Base-by-base conservation (phyloP, 2,113 vertebrate species). In the Triplophysa dalaica region DNA sequence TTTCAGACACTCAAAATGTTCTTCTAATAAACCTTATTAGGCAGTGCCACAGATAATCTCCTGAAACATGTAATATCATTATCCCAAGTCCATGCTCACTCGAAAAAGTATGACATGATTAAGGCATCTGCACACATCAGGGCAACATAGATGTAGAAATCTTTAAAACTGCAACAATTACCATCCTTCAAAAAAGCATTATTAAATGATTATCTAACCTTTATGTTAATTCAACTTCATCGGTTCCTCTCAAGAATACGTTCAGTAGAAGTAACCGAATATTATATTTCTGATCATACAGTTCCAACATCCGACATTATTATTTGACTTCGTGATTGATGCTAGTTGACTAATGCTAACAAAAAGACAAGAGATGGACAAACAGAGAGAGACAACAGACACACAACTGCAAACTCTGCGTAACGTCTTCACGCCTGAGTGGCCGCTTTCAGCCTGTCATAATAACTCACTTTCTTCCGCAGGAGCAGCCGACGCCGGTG, bases 11-110 rank as follows among this genome's bases (percentile, higher is more conserved):
- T 33, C 9, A 8, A 43, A 50, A 21, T 26, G 64, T 81, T 48
- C 56, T 19, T 54, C 66, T 77, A 58, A 82, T 72, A 69, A 66
- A 33, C 22, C 43, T 58, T 0, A 4, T 52, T 22, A 79, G 66
- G 26, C n/a, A n/a, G 17, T 48, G 65, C 26, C 72, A 45, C 67
- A 50, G 50, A 66, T 52, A 60, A 75, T 65, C 21, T 29, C 29
- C 50, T 16, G 48, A 6, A 56, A 73, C 19, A 73, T 63, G 12
- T 69, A 22, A 73, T 78, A 69, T 66, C 56, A 74, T 78, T 81
- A 77, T 84, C 81, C 68, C 43, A 72, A 24, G 66, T 80, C 29
- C 38, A 72, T 41, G 74, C 67, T 77, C 66, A 64, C 64, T 29
- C 61, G 24, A 70, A 22, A 70, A 63, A 75, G 43, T 73, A 19